A percentile compares a stretch with the other conserved stretches of the same genome.
Evolutionary conservation across 1,140 invertebrate species (phyloP).

Genomic region (Lucilia cuprina): DNA sequence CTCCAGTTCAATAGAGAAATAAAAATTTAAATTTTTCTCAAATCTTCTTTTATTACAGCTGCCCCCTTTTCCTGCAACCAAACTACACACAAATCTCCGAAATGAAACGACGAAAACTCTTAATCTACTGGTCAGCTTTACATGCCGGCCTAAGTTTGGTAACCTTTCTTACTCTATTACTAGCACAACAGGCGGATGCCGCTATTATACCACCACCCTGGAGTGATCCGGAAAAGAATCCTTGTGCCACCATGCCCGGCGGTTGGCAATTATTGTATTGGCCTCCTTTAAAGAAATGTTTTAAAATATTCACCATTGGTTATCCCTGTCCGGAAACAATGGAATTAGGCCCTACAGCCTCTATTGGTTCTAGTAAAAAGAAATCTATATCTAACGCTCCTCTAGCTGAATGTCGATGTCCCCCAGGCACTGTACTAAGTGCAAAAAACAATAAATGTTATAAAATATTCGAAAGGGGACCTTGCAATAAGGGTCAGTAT

Average conservation of each 20-base stretch:
- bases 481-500: constrained; percentile 74
- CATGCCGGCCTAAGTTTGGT: constrained; percentile 50
- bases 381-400: constrained; percentile 53
- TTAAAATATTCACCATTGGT: constrained; percentile 82
- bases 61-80: background rate
- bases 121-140: constrained; percentile 51
- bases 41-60: background rate
- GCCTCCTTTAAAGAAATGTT: constrained; percentile 81
- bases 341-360: constrained; percentile 73
- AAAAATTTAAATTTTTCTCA: too few relatives aligned
- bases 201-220: constrained; percentile 82
- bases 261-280: constrained; percentile 87
- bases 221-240: constrained; percentile 81
- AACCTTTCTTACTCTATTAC: constrained; percentile 46
- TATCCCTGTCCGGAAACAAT: constrained; percentile 82
- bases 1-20: background rate
- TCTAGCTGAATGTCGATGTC: constrained; percentile 76
- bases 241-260: constrained; percentile 77
- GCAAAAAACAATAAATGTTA: constrained; percentile 69
- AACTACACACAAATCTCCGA: background rate
- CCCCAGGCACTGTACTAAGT: constrained; percentile 75
- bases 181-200: constrained; percentile 43
- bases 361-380: constrained; percentile 40
- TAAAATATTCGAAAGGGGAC: constrained; percentile 73
- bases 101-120: constrained; percentile 53